Conservation (phyloP, 2,888 invertebrate species). For the Muschampia plurimacula region DNA sequence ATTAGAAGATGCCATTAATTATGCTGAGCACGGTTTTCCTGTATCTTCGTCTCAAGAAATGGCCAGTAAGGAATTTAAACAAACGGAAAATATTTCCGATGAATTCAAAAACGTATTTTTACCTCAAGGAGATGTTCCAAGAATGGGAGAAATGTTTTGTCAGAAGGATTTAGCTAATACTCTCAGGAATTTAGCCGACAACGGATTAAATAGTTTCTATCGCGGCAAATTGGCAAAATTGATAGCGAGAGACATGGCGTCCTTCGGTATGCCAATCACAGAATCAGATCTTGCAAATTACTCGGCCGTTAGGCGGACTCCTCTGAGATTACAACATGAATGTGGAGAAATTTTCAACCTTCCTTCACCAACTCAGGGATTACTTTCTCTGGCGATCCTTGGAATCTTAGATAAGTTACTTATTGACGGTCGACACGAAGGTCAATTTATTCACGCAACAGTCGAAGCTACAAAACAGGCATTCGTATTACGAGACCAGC, state of each 20-base stretch:
- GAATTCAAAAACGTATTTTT: slow-evolving; percentile 60
- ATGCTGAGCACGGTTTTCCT: slow-evolving; percentile 72
- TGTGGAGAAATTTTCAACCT: slow-evolving; percentile 69
- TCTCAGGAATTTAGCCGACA: slow-evolving; percentile 59
- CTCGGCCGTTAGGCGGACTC: slow-evolving; percentile 62
- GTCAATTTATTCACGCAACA: slow-evolving; percentile 67
- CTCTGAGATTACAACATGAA: slow-evolving; percentile 64
- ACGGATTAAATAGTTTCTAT: slow-evolving; percentile 73
- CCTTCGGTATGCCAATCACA: slow-evolving; percentile 69
- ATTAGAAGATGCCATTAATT: slow-evolving; percentile 62
- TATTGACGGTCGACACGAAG: slow-evolving; percentile 68
- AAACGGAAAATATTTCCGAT: slow-evolving; percentile 41
- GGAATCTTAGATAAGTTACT: slow-evolving; percentile 70
- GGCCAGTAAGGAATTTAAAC: slow-evolving; percentile 34
- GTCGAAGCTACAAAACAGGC: slow-evolving; percentile 64
- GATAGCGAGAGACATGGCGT: slow-evolving; percentile 66
- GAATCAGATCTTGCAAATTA: slow-evolving; percentile 68
- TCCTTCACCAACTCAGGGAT: slow-evolving; percentile 79
- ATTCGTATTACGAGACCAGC: slow-evolving; percentile 50
- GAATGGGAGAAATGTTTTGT: slow-evolving; percentile 61
- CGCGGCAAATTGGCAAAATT: slow-evolving; percentile 65
- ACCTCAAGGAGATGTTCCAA: slow-evolving; percentile 58
- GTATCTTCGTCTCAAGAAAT: slow-evolving; percentile 57
- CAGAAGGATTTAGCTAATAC: slow-evolving; percentile 70
- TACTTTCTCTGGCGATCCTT: slow-evolving; percentile 69